Percentiles rank a stretch among this genome's conserved stretches.
Conservation (phyloP, 1,140 invertebrate genomes). For the Macrotrachela quadricornifera region DNA sequence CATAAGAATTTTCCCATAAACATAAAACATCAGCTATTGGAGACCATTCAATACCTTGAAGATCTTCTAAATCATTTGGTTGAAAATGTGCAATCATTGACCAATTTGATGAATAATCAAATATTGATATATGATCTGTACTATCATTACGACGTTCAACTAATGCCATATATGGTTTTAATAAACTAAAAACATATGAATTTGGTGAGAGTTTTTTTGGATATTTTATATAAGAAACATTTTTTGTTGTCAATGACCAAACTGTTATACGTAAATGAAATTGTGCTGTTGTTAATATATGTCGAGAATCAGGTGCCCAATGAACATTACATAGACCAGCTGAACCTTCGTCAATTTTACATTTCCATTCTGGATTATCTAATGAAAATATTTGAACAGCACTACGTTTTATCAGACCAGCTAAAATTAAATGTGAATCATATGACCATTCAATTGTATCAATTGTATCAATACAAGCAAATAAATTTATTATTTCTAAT, state of each 20-base stretch:
- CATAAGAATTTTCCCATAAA: slow-evolving; percentile 28
- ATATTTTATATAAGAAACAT: slow-evolving; percentile 32
- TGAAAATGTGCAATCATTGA: too few species aligned
- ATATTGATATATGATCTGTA: neutral
- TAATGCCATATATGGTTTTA: slow-evolving; percentile 31
- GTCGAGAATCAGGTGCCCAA: slow-evolving; percentile 33
- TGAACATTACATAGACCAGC: slow-evolving; percentile 24
- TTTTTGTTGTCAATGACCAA: slow-evolving; percentile 33
- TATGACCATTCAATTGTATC: slow-evolving; percentile 31
- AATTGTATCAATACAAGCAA: slow-evolving; percentile 26
- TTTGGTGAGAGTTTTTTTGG: slow-evolving; percentile 28
- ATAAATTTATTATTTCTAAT: slow-evolving; percentile 26
- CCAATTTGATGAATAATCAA: slow-evolving; percentile 22
- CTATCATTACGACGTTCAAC: slow-evolving; percentile 23
- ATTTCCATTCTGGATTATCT: slow-evolving; percentile 32
- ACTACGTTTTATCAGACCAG: slow-evolving; percentile 29
- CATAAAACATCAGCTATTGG: slow-evolving; percentile 25
- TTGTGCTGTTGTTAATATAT: slow-evolving; percentile 32
- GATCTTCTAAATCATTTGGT: slow-evolving; percentile 25
- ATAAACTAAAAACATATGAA: slow-evolving; percentile 24
- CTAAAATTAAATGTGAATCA: slow-evolving; percentile 31
- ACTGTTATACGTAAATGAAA: slow-evolving; percentile 33
- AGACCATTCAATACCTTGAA: slow-evolving; percentile 26
- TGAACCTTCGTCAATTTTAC: slow-evolving; percentile 34
- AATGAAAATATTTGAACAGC: slow-evolving; percentile 29